Evolutionary conservation across 2,113 vertebrate genomes (phyloP), one percentile per base, ranked within the genome.

Genomic region (Chionodraco myersi): DNA sequence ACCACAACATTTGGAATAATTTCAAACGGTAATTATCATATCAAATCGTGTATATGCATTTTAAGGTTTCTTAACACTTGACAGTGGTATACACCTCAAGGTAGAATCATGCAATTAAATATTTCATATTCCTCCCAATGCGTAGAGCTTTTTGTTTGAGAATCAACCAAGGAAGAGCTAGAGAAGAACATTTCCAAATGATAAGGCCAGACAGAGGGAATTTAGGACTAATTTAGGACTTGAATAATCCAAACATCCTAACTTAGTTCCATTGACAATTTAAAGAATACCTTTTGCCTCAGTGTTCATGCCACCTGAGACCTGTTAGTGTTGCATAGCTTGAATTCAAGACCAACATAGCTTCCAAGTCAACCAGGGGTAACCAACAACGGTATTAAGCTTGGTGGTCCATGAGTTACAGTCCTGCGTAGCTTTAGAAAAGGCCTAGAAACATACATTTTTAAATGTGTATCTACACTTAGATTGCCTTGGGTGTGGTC

Each of bases 341-440:
- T 23, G 14, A 74, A 74, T 62, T 53, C 6, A 16, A 41, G 34
- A 62, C 48, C 70, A 73, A 62, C 23, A 54, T 64, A 56, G 11
- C 4, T 34, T 49, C 3, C 3, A 15, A 61, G 34, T 13, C 34
- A 16, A 26, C 34, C 60, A 30, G n/a, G 14, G 14, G n/a, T 5
- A 44, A 11, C n/a, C 9, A 14, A 44, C 36, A 30, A 10, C n/a
- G 21, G 51, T 13, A 3, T 12, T 23, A 26, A 16, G 44, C 61
- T 41, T 14, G 16, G 14, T 54, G 14, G 4, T 3, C 21, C n/a
- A 16, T 66, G 26, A 6, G 14, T 48, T 49, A 18, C 47, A 44
- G 18, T 11, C 1, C 3, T 21, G 23, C 36, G 4, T 1, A 5
- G 9, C 10, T 26, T 74, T 45, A 45, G 9, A 47, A 54, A 9